Base-by-base conservation (phyloP, 2,888 invertebrate species). In the Hypomecis atomaria region DNA sequence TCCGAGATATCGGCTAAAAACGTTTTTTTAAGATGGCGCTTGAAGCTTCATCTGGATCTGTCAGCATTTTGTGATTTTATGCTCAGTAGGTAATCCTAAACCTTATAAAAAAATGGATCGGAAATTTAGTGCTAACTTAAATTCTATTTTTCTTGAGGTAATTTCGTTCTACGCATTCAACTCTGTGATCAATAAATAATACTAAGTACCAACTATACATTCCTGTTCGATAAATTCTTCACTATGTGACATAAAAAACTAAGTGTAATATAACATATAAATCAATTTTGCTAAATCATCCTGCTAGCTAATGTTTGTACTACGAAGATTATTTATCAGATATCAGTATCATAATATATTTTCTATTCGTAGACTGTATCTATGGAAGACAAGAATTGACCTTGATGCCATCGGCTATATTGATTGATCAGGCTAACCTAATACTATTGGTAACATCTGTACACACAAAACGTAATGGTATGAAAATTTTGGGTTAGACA, bases 211-310 rank as follows among this genome's bases (percentile, higher is more conserved):
- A 50, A 50, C 50, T 38, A 54, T 44, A 5, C 11, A 44, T 44
- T 55, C 54, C 11, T 43, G 23, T 36, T 44, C 33, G 11, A 54
- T 13, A 47, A 23, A 49, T 49, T 36, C 5, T 13, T 50, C 34
- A 47, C 7, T 11, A 34, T 42, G 38, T 44, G 44, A 45, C 37
- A 49, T 49, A 49, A 11, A 11, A 63, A 56, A 57, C 40, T 7
- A 43, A 54, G 37, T n/a, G n/a, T 13, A 53, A 47, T 42, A 42
- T 42, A 47, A 40, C 23, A 23, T 3, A 23, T 52, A 10, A 52
- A 53, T 57, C 53, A 49, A 10, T 13, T 53, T 6, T 43, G 62
- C 45, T 40, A 40, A 56, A 62, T 57, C 57, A 52, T 57, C 23
- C 6, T 23, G 13, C 6, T n/a, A 44, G 36, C 38, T 45, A 37